Percentiles rank a stretch among this genome's conserved stretches.
Evolutionary conservation across 2,113 vertebrate species (phyloP).

Genomic region (Nycticryphes semicollaris): DNA sequence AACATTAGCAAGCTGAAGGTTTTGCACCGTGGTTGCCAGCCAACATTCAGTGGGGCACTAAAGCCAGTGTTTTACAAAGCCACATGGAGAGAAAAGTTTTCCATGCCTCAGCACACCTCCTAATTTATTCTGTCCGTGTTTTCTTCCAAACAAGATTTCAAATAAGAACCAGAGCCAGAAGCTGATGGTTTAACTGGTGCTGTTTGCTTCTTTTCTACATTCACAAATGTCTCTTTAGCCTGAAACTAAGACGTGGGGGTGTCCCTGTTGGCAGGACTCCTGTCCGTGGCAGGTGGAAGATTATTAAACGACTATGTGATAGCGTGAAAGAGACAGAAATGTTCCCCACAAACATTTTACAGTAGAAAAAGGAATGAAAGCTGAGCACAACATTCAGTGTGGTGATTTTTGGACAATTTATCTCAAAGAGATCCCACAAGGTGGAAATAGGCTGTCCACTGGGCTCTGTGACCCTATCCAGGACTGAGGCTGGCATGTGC

Average conservation of each 20-base stretch:
- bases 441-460: not conserved
- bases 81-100: fast-evolving
- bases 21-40: not conserved
- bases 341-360: not conserved
- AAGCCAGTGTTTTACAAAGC: not conserved
- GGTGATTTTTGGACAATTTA: not conserved
- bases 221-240: not conserved
- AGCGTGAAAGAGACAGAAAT: not conserved
- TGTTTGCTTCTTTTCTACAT: not conserved
- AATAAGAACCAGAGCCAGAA: not conserved
- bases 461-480: not conserved
- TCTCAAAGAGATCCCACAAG: not conserved
- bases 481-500: not conserved
- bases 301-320: not conserved
- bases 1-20: not conserved
- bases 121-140: not conserved
- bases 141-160: not conserved
- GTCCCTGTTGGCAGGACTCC: not conserved
- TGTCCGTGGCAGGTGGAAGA: not conserved
- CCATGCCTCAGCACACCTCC: not conserved
- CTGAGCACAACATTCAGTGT: fast-evolving
- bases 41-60: not conserved
- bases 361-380: not conserved
- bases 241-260: not conserved
- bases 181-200: not conserved